Conservation (phyloP, 2,113 vertebrate genomes). For the Coturnix japonica region DNA sequence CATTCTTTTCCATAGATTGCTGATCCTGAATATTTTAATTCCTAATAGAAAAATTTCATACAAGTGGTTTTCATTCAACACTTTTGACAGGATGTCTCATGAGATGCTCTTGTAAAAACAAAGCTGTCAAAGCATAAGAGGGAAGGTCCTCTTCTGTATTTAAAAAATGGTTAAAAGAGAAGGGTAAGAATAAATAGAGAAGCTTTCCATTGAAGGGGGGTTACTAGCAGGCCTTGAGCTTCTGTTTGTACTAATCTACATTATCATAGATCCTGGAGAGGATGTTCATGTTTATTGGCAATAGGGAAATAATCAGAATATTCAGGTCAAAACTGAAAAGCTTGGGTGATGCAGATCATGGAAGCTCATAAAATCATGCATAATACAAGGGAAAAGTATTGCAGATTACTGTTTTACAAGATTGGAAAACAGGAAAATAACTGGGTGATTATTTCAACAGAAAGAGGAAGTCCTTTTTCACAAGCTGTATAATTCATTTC, state of each 20-base stretch:
- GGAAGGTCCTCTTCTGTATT: neutral
- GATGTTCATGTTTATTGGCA: neutral
- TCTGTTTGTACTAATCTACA: slow-evolving; percentile 15
- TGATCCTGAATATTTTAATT: slow-evolving; percentile 20
- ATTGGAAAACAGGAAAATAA: neutral
- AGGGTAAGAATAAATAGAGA: neutral
- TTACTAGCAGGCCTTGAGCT: neutral
- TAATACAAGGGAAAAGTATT: neutral
- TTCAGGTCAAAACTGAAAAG: neutral
- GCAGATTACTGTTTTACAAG: neutral
- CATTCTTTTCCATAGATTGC: neutral
- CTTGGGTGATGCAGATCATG: neutral
- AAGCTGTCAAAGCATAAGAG: slow-evolving; percentile 24
- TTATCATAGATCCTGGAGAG: neutral
- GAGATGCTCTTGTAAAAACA: neutral
- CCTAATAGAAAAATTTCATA: slow-evolving; percentile 36
- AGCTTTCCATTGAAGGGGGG: neutral
- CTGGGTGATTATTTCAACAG: neutral
- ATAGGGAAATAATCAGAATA: slow-evolving; percentile 1
- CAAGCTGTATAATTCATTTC: neutral
- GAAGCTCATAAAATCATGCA: neutral
- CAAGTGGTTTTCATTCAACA: slow-evolving; percentile 25
- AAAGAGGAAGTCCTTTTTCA: neutral
- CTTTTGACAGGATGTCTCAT: slow-evolving; percentile 33
- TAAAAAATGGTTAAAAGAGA: slow-evolving; percentile 21